Evolutionary conservation across 2,888 invertebrate species (phyloP), one percentile per base, ranked within the genome.

Genomic region (Lapara coniferarum): DNA sequence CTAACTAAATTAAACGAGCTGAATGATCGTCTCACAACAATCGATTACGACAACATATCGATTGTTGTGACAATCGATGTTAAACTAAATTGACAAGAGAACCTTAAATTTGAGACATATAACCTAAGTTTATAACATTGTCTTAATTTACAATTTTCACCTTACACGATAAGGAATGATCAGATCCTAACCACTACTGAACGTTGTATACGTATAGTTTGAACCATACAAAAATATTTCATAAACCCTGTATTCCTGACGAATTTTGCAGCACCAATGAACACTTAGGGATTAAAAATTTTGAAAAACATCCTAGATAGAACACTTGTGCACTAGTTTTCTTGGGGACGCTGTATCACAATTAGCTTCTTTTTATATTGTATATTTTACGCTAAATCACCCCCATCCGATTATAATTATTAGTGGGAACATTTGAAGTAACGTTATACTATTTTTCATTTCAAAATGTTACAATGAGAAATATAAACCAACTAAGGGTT

Each of bases 231-330:
- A 86, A 85, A 85, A 86, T 86, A 88, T 78, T 71, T 76, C 80
- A 78, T 78, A 81, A 82, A 91, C 91, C 91, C 91, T 89, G 89
- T 89, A 84, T 75, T 74, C 85, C 84, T 81, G 77, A 82, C 77
- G 52, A 86, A 85, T 86, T 87, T 86, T 77, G 85, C 85, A 92
- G 90, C 92, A 91, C 90, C 92, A 85, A 84, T 88, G 85, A 88
- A 91, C 89, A 91, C 90, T 85, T 85, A 81, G 79, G 79, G 79
- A 81, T 78, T 77, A 80, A 82, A 75, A 76, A 74, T 78, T 83
- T 82, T 74, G 77, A 81, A 82, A 84, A 81, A 74, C 74, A 73
- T 37, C 46, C 69, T 52, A 76, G 74, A 73, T 71, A 67, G 69
- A 69, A 69, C 68, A 46, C 57, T 69, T 63, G 67, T 63, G 53